Percentiles rank a stretch among this genome's conserved stretches.
phyloP scores from a whole-genome alignment of 2,888 invertebrate genomes.

The Diadegma fenestrale region DNA sequence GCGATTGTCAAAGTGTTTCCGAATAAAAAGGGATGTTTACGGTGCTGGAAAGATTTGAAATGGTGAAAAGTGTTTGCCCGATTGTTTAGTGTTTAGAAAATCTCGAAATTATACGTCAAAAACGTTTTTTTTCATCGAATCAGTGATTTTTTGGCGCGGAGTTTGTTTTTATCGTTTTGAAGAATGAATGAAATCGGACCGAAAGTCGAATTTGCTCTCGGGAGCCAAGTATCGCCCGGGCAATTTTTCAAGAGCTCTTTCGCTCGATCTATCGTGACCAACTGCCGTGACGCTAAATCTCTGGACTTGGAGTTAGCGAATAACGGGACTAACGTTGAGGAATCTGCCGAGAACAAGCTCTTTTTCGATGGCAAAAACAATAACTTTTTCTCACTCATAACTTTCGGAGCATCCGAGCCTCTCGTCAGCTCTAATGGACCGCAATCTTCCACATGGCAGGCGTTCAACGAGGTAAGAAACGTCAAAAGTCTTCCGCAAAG shows the following conservation, averaged over 20 bases:
- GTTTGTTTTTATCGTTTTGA: not conserved
- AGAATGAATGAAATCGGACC: constrained; percentile 74
- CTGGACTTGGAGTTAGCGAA: constrained; percentile 82
- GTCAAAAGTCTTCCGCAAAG: no score
- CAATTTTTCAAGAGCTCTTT: constrained; percentile 87
- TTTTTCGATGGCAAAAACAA: constrained; percentile 70
- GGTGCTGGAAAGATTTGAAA: not conserved
- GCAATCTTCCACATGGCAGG: constrained; percentile 61
- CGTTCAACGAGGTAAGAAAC: constrained; percentile 61
- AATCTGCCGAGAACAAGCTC: constrained; percentile 64
- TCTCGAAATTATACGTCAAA: not conserved
- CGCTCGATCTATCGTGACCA: constrained; percentile 86
- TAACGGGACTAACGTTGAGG: constrained; percentile 71
- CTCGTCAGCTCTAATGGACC: constrained; percentile 49
- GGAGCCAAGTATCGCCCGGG: constrained; percentile 82
- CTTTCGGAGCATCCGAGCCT: constrained; percentile 64
- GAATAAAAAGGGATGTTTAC: not conserved
- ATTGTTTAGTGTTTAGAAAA: not conserved
- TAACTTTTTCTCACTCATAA: constrained; percentile 77
- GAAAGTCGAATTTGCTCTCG: constrained; percentile 80
- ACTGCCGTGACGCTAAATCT: constrained; percentile 82
- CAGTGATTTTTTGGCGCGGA: not conserved
- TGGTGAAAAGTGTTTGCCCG: not conserved
- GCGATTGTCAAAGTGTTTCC: not conserved
- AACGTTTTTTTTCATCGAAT: not conserved